Evolutionary conservation across 2,888 invertebrate species (phyloP), one percentile per base, ranked within the genome.

Genomic region (Meiosimyza platycephala): DNA sequence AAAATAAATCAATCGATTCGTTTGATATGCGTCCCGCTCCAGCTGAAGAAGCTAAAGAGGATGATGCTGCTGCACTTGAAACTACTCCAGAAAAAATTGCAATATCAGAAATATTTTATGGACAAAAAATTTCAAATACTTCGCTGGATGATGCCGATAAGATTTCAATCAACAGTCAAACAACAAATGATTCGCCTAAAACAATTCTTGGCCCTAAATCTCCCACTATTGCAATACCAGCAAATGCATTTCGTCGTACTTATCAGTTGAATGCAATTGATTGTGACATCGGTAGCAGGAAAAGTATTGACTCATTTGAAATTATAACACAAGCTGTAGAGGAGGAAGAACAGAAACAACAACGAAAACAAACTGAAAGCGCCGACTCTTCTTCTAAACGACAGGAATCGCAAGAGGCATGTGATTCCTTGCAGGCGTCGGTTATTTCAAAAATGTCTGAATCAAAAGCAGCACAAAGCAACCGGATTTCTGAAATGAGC

Each of bases 401-500:
- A 3, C 22, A 28, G 28, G 51, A 67, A n/a, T 16, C 59, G 4
- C 72, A 75, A 15, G 83, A 83, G 50, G 80, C 80, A 4, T 76
- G 77, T 54, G 86, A 86, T 68, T 85, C 86, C 0, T 72, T 85
- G 33, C 85, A 85, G 73, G 86, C 85, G 0, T 85, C 86, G 13
- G 85, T 85, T 11, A 85, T 86, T 60, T 86, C 85, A 0, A 84
- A 85, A 72, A 80, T 85, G 73, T 84, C 85, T 2, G 85, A 86
- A 74, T 83, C 84, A 7, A 85, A 85, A 55, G 84, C 84, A 1
- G 75, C 82, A 33, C 86, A 86, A 71, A 86, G 84, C 66, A 87
- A 89, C 79, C 93, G 92, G 83, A 93, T 94, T 76, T 94, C 95
- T 0, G 95, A 95, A 83, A 94, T 95, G 92, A 94, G 95, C 82